Base-by-base conservation (phyloP, 1,140 invertebrate genomes). In the Meloidogyne floridensis region DNA sequence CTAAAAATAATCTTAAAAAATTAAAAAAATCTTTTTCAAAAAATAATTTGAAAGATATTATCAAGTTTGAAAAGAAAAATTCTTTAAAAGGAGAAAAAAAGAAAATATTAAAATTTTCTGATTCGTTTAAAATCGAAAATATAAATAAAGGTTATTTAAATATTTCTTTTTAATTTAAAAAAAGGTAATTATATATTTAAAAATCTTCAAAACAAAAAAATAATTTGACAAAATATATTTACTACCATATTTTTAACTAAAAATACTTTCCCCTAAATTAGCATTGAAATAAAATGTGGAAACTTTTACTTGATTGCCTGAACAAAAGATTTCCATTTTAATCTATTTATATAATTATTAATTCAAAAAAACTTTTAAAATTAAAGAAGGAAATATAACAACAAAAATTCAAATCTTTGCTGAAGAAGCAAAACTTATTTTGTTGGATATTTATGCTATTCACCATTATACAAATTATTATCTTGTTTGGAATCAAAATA, bases 361-460 rank as follows among this genome's bases (percentile, higher is more conserved):
- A 32, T 32, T 32, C 32, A 32, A 32, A 32, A n/a, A 32, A 32
- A 32, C 32, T 32, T 32, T 32, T 32, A 32, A 32, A 32, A 32
- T 32, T 32, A 32, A 32, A 32, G 32, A 32, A 32, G 32, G 32
- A 32, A 1, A 32, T 32, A 32, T 32, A 32, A 32, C 32, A 32
- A 32, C 32, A 32, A 65, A n/a, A n/a, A n/a, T n/a, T n/a, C 7
- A n/a, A n/a, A 65, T 65, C n/a, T 7, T n/a, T 65, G 10, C 2
- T 7, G 59, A 65, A 65, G 59, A 65, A 6, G 59, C 59, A 65
- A 65, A 5, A 65, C 7, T n/a, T 65, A 65, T 65, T 7, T 7
- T 65, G n/a, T 65, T 65, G n/a, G 59, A 65, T 65, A 65, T 65
- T 65, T 65, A 65, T 65, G 59, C 59, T n/a, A 65, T 65, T n/a